Evolutionary conservation across 2,797 vertebrate genomes (phyloP).

Genomic region (Fistularia commersonii): DNA sequence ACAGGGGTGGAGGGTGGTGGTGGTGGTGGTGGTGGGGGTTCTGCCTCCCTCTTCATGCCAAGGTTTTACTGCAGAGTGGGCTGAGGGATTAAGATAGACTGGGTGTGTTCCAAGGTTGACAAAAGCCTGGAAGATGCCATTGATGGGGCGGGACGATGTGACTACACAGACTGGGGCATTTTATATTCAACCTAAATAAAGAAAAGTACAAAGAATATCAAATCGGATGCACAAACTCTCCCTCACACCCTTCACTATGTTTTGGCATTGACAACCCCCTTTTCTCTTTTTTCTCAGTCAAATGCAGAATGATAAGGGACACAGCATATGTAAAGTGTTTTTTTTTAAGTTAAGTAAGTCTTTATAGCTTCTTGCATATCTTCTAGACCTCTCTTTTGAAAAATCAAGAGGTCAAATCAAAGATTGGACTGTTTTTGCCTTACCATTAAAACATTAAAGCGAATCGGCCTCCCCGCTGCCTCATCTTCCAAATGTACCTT

Average conservation of each 20-base stretch:
- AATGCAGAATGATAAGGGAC: constrained; percentile 2
- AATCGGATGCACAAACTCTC: not conserved
- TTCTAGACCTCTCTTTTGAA: not conserved
- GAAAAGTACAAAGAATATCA: constrained; percentile 17
- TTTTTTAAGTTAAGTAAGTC: too few species aligned
- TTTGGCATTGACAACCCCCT: constrained; percentile 15
- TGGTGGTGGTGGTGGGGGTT: constrained; percentile 15
- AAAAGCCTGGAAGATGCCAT: constrained; percentile 65
- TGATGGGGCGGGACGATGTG: constrained; percentile 54
- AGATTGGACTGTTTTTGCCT: too few species aligned
- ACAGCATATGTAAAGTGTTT: not conserved
- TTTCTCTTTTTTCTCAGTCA: constrained; percentile 5
- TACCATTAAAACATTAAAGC: not conserved
- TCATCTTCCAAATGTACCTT: not conserved
- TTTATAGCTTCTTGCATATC: constrained; percentile 5
- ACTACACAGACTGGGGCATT: constrained; percentile 70
- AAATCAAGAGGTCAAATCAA: too few species aligned
- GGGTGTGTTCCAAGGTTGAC: constrained; percentile 74
- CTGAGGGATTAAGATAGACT: constrained; percentile 77
- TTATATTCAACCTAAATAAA: constrained; percentile 37
- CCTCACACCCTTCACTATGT: not conserved
- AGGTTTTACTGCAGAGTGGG: constrained; percentile 76
- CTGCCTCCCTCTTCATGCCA: constrained; percentile 71
- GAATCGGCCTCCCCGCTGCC: constrained; percentile 10
- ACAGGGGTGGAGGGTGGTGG: constrained; percentile 55